Conservation (phyloP, 2,888 invertebrate species). For the Trisateles emortualis region DNA sequence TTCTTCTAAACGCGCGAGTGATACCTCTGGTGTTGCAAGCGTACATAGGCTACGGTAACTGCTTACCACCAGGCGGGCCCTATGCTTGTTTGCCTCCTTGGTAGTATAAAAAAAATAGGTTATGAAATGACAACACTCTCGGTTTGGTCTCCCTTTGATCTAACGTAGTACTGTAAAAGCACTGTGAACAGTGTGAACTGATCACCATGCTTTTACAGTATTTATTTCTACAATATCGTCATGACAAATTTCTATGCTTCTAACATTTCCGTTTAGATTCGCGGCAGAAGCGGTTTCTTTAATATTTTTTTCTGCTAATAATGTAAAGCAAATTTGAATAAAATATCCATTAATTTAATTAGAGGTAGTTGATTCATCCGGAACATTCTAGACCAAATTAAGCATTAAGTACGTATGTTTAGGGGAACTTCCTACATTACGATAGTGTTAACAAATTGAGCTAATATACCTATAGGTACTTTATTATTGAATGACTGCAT, state of each 20-base stretch:
- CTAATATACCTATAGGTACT: slow-evolving; percentile 27
- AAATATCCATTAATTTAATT: not conserved
- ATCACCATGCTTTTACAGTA: too few relatives aligned
- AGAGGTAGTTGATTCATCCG: slow-evolving; percentile 11
- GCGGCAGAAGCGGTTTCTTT: not conserved
- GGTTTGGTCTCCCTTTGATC: too few relatives aligned
- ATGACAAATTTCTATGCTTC: not conserved
- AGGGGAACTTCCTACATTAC: slow-evolving; percentile 9
- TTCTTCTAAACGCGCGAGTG: too few relatives aligned
- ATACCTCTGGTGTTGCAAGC: too few relatives aligned
- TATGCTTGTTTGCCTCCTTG: too few relatives aligned
- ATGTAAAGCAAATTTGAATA: not conserved
- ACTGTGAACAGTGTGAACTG: too few relatives aligned
- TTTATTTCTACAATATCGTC: too few relatives aligned
- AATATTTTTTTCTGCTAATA: not conserved
- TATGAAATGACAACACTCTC: too few relatives aligned
- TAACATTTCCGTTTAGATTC: not conserved
- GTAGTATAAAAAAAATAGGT: too few relatives aligned
- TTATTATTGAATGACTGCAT: slow-evolving; percentile 23
- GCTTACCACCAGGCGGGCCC: too few relatives aligned
- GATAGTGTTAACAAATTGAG: slow-evolving; percentile 16
- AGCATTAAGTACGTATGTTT: not conserved
- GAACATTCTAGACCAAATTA: slow-evolving; percentile 18
- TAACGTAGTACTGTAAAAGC: too few relatives aligned
- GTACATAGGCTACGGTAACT: too few relatives aligned